Evolutionary conservation across 2,888 invertebrate genomes (phyloP), one percentile per base, ranked within the genome.

Genomic region (Cancer borealis): DNA sequence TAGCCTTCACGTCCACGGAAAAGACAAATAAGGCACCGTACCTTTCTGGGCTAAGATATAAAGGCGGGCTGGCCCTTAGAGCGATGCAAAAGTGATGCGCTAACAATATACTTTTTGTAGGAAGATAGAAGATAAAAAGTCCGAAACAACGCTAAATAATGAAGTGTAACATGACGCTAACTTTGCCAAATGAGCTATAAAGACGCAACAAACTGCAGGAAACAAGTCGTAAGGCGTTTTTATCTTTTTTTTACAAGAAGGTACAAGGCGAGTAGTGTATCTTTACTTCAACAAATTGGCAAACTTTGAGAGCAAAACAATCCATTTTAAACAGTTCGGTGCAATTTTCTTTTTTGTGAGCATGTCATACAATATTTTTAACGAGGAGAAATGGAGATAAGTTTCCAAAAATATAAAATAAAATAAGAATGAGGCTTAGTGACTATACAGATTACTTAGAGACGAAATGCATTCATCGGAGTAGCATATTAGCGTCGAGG

Each of bases 1-100:
- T 30, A 54, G 87, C 84, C 66, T 46, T 88, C 92, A 60, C 66
- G 88, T 88, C 88, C 88, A 14, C 92, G 60, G 10, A 26, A 66
- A 92, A 92, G 66, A 92, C 66, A 92, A 92, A 88, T 88, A 88
- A 60, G 88, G 49, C 30, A 12, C 6, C 89, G 93, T 73, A 39
- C 30, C 66, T 92, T 88, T 79, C 93, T 26, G 26, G n/a, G 73
- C n/a, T 89, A 10, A 47, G 26, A 79, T 93, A 89, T 89, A 89
- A 89, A 79, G 66, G 45, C 30, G 54, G 26, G n/a, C 8, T 84
- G 39, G 39, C 17, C 84, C 4, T 84, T 39, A 39, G 14, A 84
- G 84, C 17, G 84, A 26, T 3, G 8, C 73, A 26, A 26, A 73
- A 73, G n/a, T 73, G n/a, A 26, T 26, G 4, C 73, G 8, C 73